A percentile compares a stretch with the other conserved stretches of the same genome.
Evolutionary conservation across 1,140 invertebrate species (phyloP).

Genomic region (Agraylea sexmaculata): DNA sequence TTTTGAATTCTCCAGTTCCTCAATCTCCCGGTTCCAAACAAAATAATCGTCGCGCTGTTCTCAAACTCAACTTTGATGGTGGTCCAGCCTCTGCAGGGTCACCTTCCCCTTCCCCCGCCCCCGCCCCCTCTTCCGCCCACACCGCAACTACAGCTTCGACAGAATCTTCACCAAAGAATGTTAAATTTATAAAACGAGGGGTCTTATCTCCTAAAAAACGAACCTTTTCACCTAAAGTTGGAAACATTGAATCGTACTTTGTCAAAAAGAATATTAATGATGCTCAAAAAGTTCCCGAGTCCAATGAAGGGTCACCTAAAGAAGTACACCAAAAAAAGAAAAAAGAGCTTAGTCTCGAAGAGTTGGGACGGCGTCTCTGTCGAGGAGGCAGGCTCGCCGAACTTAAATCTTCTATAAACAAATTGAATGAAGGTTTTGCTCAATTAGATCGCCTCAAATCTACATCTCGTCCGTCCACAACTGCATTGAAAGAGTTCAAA

Average conservation of each 20-base stretch:
- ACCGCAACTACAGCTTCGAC: conserved; percentile 6
- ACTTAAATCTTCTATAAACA: conserved; percentile 47
- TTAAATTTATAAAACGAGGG: conserved; percentile 32
- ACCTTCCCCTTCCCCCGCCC: background rate
- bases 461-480: conserved; percentile 24
- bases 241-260: conserved; percentile 20
- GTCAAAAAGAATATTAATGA: conserved; percentile 28
- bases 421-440: conserved; percentile 43
- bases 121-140: background rate
- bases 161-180: conserved; percentile 21
- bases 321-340: conserved; percentile 33
- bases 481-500: conserved; percentile 55
- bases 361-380: conserved; percentile 51
- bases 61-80: too few species aligned
- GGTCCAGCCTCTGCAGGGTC: background rate
- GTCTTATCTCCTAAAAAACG: conserved; percentile 30
- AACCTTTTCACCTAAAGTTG: background rate
- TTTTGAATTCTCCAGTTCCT: background rate
- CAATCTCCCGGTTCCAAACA: background rate
- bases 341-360: conserved; percentile 49
- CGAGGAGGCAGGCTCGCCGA: conserved; percentile 53
- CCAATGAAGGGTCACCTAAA: too few species aligned
- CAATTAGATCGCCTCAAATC: conserved; percentile 36
- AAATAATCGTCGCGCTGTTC: background rate
- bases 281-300: conserved; percentile 18